Evolutionary conservation across 2,888 invertebrate genomes (phyloP).

Genomic region (Brachylomia viminalis): DNA sequence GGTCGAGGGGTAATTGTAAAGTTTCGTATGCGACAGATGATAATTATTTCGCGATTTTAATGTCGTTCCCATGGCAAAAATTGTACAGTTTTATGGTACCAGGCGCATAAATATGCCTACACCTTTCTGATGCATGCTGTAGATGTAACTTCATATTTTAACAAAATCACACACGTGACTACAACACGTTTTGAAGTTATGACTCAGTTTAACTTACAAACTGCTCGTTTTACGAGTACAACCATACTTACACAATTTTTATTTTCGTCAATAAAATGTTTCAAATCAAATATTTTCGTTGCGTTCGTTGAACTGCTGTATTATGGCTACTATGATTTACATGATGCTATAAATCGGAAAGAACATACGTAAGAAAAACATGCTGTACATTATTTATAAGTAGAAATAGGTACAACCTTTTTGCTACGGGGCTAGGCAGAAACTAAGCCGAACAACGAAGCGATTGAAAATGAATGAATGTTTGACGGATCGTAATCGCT

Average conservation of each 20-base stretch:
- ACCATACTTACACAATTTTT: constrained; percentile 37
- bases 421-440: too few relatives aligned
- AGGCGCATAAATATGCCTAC: too few relatives aligned
- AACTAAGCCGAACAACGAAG: too few relatives aligned
- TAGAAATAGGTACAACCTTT: background rate
- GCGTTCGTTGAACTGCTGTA: constrained; percentile 48
- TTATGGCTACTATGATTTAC: constrained; percentile 50
- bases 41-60: too few relatives aligned
- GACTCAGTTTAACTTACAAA: constrained; percentile 49
- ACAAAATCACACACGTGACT: constrained; percentile 9
- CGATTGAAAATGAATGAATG: too few relatives aligned
- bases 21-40: too few relatives aligned
- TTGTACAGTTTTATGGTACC: too few relatives aligned
- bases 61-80: too few relatives aligned
- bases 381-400: background rate
- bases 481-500: too few relatives aligned
- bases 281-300: constrained; percentile 48
- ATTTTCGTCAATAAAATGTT: constrained; percentile 56
- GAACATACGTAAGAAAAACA: background rate
- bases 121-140: too few relatives aligned
- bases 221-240: constrained; percentile 51
- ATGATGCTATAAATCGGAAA: constrained; percentile 28
- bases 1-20: too few relatives aligned
- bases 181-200: constrained; percentile 44
- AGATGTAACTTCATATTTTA: background rate